Evolutionary conservation across 2,888 invertebrate genomes (phyloP), one percentile per base, ranked within the genome.

Genomic region (Aphidius colemani): DNA sequence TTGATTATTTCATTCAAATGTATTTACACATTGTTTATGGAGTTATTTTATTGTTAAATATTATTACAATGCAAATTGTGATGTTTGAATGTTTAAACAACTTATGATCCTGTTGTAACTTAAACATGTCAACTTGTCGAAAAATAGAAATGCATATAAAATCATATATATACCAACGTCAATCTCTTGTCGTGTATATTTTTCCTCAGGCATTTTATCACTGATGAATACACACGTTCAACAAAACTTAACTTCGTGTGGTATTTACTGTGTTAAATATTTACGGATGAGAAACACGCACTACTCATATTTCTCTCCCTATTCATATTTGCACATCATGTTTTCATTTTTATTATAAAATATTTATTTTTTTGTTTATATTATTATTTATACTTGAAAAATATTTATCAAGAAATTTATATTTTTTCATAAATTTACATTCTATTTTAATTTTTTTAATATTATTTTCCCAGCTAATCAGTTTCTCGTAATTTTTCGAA

Each of bases 271-370:
- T 57, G 57, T 57, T 46, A 61, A 64, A 64, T 61, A 64, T 61
- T 64, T 57, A 64, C 45, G 57, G 40, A 57, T 45, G 57, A 61
- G 18, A 48, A 56, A 64, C 57, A 64, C 59, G 45, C 64, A 53
- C 30, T 30, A 46, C 46, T 51, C 46, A 64, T 60, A 53, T 48
- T 40, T 57, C 60, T 50, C 53, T 40, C 55, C 18, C 56, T 56
- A 63, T 63, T 56, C 63, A 61, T 64, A 66, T 69, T 66, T 67
- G 63, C 65, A 63, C 66, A 44, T 45, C 61, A 67, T 53, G 65
- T 74, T 71, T 66, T 67, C 67, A 68, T 70, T 69, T 68, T 70
- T 67, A 67, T 72, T 71, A 67, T 66, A 18, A 18, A 18, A 30
- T 69, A 67, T 67, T 67, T 68, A 68, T 67, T 7, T 59, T 59